Evolutionary conservation across 2,113 vertebrate genomes (phyloP).

Genomic region (Gracilinanus agilis): DNA sequence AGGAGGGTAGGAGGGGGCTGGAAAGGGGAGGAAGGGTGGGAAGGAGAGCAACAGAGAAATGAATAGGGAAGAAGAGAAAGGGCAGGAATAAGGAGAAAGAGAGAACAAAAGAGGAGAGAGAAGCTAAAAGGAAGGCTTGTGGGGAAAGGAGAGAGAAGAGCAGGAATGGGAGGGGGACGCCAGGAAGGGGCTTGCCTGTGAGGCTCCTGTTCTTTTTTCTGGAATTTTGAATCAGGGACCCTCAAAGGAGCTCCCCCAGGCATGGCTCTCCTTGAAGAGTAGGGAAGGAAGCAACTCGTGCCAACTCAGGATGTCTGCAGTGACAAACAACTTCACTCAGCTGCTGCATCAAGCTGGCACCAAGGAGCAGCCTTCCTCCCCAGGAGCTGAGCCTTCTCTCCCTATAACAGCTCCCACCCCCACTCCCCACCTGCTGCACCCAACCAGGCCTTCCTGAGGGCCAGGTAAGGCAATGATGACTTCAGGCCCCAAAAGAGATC

Average conservation of each 20-base stretch:
- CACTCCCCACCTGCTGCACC: not conserved
- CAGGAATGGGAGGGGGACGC: not conserved
- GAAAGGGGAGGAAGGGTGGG: not conserved
- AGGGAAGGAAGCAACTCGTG: not conserved
- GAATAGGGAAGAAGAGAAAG: not conserved
- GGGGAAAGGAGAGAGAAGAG: too few relatives aligned
- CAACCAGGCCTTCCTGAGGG: not conserved
- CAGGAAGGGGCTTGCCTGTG: not conserved
- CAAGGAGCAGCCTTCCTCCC: not conserved
- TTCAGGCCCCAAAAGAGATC: too few relatives aligned
- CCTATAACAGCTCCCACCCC: not conserved
- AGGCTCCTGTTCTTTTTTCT: not conserved
- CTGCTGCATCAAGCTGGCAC: conserved; percentile 2
- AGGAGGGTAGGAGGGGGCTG: not conserved
- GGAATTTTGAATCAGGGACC: not conserved
- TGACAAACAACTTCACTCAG: conserved; percentile 1
- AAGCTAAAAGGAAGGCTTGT: not conserved
- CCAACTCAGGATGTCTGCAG: not conserved
- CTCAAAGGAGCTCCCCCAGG: not conserved
- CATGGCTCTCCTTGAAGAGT: not conserved
- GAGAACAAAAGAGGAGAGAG: not conserved
- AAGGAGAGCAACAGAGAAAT: not conserved
- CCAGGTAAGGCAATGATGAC: not conserved
- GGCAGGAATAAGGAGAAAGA: too few relatives aligned
- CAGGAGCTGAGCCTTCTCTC: not conserved